Base-by-base conservation (phyloP, 64 coral and sea anemone genomes). In the Stichodactyla helianthus region DNA sequence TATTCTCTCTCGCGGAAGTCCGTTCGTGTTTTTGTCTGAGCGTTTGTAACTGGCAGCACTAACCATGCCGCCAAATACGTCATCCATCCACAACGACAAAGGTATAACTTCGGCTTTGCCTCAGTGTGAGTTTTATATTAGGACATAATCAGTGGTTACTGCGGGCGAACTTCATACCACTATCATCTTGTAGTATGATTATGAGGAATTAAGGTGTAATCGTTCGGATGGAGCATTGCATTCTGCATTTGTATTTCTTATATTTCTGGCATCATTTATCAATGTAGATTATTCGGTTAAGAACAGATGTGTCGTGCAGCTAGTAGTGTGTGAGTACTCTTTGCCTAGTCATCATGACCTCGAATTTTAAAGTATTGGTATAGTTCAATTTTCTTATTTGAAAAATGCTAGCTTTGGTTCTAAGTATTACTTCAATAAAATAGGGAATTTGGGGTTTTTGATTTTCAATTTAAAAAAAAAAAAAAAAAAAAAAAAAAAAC, bases 1-100 rank as follows among this genome's bases (percentile, higher is more conserved):
- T 74, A 74, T 74, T 74, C 26, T 74, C 23, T 74, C 27, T 74
- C 68, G 2, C 68, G 68, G 68, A 74, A 74, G 68, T 74, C 68
- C 68, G 68, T 74, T 23, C 68, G 68, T 74, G 6, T 74, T 74
- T 26, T 31, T 26, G n/a, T 26, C n/a, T 71, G 6, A 31, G 68
- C 27, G 68, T 19, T 4, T 74, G 12, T 31, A 74, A 27, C 10
- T 31, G 1, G 25, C 22, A 74, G 68, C 27, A 68, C n/a, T 7
- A 22, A 68, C 63, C 16, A 68, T 68, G 63, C n/a, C 63, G 63
- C n/a, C 63, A 44, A 74, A 13, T 31, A 74, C n/a, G 68, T 74
- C 68, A 74, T 23, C 27, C 25, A 27, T 44, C 35, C 35, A 1
- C 1, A 27, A 31, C n/a, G 26, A 22, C 68, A 31, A 74, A 74